A percentile compares a stretch with the other conserved stretches of the same genome.
These are phyloP conservation scores for Calidris pugnax DNA, from an alignment of 2,113 vertebrate genomes.

Conservation along the genomic window DNA sequence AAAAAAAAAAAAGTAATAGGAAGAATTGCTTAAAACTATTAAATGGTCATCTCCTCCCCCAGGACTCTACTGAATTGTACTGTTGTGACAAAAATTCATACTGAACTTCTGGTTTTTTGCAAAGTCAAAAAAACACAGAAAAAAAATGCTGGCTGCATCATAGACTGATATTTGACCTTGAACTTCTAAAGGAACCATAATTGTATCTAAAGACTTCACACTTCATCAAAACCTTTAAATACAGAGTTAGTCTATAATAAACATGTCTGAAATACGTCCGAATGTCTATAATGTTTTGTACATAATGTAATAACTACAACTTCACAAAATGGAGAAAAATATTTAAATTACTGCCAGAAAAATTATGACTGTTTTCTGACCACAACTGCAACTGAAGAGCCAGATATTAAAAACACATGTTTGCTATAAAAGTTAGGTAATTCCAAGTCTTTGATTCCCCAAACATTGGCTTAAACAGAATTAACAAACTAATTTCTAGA, in stretches of 20 bases:
- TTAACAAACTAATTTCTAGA: not conserved
- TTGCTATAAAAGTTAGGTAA: not conserved
- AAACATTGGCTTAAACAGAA: not conserved
- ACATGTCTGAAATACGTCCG: not conserved
- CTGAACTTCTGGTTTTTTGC: not conserved
- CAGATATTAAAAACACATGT: not conserved
- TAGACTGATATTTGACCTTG: not conserved
- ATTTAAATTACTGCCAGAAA: not conserved
- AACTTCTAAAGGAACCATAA: not conserved
- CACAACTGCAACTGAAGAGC: not conserved
- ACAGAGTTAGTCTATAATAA: not conserved
- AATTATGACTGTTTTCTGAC: not conserved
- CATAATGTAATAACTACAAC: not conserved
- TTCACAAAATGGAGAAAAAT: not conserved
- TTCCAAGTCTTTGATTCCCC: not conserved
- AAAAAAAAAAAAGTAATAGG: not conserved
- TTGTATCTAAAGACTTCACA: not conserved
- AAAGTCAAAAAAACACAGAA: not conserved
- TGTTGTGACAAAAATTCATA: not conserved
- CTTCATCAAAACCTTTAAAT: not conserved
- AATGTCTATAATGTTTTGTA: not conserved
- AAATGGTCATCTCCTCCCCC: not conserved
- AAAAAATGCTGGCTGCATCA: not conserved
- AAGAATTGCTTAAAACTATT: not conserved
- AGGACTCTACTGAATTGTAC: not conserved